Evolutionary conservation across 2,888 invertebrate species (phyloP).

Genomic region (Apeira syringaria): DNA sequence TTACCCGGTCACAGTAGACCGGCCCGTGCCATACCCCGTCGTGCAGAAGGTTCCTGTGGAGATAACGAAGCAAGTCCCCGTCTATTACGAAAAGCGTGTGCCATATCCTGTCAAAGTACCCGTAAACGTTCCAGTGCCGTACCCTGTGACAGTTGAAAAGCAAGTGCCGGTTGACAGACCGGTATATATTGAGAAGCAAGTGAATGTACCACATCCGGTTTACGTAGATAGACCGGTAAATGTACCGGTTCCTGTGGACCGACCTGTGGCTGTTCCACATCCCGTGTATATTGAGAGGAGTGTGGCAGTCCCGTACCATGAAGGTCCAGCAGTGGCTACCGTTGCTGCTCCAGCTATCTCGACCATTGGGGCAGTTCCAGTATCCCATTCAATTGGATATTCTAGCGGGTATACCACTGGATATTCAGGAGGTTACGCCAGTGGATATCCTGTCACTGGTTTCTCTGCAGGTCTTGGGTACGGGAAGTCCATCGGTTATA

Average conservation of each 20-base stretch:
- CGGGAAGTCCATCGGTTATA: slow-evolving; percentile 27
- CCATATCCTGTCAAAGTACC: slow-evolving; percentile 81
- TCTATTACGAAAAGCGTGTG: slow-evolving; percentile 74
- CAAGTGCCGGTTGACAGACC: slow-evolving; percentile 84
- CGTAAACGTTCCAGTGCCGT: slow-evolving; percentile 80
- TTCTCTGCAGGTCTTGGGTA: slow-evolving; percentile 1
- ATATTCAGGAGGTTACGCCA: slow-evolving; percentile 5
- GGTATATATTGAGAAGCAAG: slow-evolving; percentile 82
- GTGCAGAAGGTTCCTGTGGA: slow-evolving; percentile 80
- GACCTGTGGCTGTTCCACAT: slow-evolving; percentile 73
- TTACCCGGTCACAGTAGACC: slow-evolving; percentile 78
- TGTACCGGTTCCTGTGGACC: slow-evolving; percentile 85
- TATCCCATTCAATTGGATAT: slow-evolving; percentile 12
- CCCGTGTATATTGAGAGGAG: slow-evolving; percentile 57
- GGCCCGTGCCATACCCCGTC: slow-evolving; percentile 79
- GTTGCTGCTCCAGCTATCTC: slow-evolving; percentile 25
- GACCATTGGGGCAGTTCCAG: slow-evolving; percentile 20
- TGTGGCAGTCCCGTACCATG: slow-evolving; percentile 44
- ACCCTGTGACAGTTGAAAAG: slow-evolving; percentile 83
- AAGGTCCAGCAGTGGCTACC: slow-evolving; percentile 17
- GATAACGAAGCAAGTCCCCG: slow-evolving; percentile 73
- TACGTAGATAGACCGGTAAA: slow-evolving; percentile 81
- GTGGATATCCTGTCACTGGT: background rate
- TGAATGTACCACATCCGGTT: slow-evolving; percentile 78
- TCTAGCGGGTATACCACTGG: slow-evolving; percentile 9